These are phyloP conservation scores for Tretioscincus oriximinensis DNA, from an alignment of 2,113 vertebrate species.

Conservation along the genomic window DNA sequence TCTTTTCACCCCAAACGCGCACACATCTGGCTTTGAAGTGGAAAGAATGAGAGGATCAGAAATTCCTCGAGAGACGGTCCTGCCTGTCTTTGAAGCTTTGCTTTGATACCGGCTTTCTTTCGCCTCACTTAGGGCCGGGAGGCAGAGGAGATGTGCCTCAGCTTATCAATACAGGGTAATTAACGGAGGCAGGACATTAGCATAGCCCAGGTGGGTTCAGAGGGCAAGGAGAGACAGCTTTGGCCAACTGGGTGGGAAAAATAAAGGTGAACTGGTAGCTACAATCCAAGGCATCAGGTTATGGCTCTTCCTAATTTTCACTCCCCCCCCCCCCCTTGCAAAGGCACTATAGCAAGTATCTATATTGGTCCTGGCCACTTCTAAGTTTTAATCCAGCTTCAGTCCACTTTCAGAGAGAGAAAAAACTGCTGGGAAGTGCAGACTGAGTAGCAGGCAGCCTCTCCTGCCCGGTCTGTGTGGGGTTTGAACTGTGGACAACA, in stretches of 20 bases:
- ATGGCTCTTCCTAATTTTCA: constrained; percentile 21
- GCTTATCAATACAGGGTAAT: constrained; percentile 76
- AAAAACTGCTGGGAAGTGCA: too few relatives aligned
- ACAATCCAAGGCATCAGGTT: constrained; percentile 13
- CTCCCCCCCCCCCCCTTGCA: neutral
- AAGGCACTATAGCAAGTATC: too few relatives aligned
- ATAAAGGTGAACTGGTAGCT: neutral
- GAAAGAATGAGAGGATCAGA: constrained; percentile 91
- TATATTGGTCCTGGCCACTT: too few relatives aligned
- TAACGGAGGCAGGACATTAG: constrained; percentile 75
- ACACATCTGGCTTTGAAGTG: constrained; percentile 93
- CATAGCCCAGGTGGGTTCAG: constrained; percentile 69
- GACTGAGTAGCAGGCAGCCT: too few relatives aligned
- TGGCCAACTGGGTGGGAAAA: constrained; percentile 24
- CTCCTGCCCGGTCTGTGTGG: too few relatives aligned
- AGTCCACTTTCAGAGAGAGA: too few relatives aligned
- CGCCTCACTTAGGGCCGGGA: constrained; percentile 68
- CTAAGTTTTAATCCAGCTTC: too few relatives aligned
- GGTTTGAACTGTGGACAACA: too few relatives aligned
- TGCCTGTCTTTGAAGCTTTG: constrained; percentile 94
- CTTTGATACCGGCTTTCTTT: constrained; percentile 92
- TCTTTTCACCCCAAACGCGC: constrained; percentile 72
- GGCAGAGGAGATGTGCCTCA: constrained; percentile 73
- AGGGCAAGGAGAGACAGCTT: constrained; percentile 60
- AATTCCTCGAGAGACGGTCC: constrained; percentile 94